Evolutionary conservation across 2,797 vertebrate species (phyloP).

Genomic region (Rhincodon typus): DNA sequence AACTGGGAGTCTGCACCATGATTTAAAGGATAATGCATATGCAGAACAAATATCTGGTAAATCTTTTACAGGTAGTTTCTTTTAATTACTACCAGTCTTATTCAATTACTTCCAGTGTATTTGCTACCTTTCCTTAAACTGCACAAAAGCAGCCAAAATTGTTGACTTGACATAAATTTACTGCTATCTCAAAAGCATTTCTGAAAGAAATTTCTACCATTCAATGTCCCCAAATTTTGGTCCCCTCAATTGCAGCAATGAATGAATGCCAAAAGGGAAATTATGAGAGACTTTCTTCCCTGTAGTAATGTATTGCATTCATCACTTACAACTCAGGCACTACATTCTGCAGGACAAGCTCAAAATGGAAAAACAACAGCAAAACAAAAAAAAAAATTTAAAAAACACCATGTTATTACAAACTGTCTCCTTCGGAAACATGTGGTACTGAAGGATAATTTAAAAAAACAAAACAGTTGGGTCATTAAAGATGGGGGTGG

Average conservation of each 20-base stretch:
- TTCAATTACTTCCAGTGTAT: not conserved
- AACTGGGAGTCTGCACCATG: too few species aligned
- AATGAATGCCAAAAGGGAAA: not conserved
- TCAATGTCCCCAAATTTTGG: too few species aligned
- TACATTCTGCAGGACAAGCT: not conserved
- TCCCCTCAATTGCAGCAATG: not conserved
- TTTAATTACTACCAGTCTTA: not conserved
- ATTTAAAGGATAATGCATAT: not conserved
- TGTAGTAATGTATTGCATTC: not conserved
- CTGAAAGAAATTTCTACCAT: not conserved
- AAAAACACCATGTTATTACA: not conserved
- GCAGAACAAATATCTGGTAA: not conserved
- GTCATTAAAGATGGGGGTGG: not conserved
- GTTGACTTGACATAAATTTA: not conserved
- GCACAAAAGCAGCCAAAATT: not conserved
- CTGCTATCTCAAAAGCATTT: not conserved
- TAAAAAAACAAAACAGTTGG: not conserved
- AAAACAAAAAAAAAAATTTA: too few species aligned
- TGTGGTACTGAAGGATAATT: not conserved
- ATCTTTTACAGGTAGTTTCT: not conserved
- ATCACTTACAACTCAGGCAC: not conserved
- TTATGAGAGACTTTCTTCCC: not conserved
- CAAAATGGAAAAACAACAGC: not conserved
- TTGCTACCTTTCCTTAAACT: not conserved
- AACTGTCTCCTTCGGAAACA: not conserved